A percentile compares a stretch with the other conserved stretches of the same genome.
Evolutionary conservation across 2,888 invertebrate genomes (phyloP).

Genomic region (Autographa pulchrina): DNA sequence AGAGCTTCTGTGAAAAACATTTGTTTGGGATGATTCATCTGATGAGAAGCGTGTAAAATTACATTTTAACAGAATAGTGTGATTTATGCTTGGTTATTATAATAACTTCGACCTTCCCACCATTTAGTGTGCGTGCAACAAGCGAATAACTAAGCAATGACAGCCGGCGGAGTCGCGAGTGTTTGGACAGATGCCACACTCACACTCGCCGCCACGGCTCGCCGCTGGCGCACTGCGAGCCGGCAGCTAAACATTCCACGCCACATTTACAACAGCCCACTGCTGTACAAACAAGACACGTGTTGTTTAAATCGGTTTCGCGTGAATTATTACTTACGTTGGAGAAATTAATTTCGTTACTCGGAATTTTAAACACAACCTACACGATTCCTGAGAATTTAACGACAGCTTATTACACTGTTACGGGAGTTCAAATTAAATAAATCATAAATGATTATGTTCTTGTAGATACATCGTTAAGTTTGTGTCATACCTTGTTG

Average conservation of each 20-base stretch:
- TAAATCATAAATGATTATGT: neutral
- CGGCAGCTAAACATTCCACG: constrained; percentile 66
- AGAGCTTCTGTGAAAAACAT: constrained; percentile 41
- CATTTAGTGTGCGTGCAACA: constrained; percentile 64
- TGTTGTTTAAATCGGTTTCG: constrained; percentile 76
- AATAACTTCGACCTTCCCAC: constrained; percentile 59
- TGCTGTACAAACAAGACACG: constrained; percentile 79
- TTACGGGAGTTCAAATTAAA: neutral
- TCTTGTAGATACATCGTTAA: neutral
- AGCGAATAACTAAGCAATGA: constrained; percentile 71
- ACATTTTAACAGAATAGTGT: constrained; percentile 42
- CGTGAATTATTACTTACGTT: constrained; percentile 70
- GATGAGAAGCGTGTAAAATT: constrained; percentile 41
- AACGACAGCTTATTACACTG: constrained; percentile 24
- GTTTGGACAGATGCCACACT: constrained; percentile 78
- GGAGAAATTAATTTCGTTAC: constrained; percentile 71
- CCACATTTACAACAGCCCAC: constrained; percentile 73
- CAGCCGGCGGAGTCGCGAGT: constrained; percentile 62
- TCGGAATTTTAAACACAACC: constrained; percentile 53
- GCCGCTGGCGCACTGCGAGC: constrained; percentile 44
- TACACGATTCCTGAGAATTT: constrained; percentile 42
- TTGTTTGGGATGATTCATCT: constrained; percentile 45
- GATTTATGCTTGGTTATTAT: constrained; percentile 53
- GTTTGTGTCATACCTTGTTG: neutral
- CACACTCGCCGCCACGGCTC: constrained; percentile 27